Evolutionary conservation across 2,888 invertebrate genomes (phyloP).

Genomic region (Drosophila emarginata): DNA sequence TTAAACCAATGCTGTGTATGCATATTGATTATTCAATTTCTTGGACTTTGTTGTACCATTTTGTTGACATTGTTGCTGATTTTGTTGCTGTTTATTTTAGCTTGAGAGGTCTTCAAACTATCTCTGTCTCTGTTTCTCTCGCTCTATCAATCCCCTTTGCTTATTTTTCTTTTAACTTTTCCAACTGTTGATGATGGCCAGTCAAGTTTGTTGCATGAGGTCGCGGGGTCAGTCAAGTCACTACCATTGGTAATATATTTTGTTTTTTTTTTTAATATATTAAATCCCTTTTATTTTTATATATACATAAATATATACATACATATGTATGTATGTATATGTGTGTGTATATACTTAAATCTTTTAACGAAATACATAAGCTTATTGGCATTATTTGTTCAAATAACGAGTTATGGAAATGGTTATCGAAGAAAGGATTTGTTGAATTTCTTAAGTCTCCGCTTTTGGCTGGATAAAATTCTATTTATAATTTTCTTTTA

Average conservation of each 20-base stretch:
- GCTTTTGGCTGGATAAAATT: too few relatives aligned
- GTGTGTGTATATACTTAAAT: too few relatives aligned
- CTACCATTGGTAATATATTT: background rate
- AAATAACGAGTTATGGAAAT: too few relatives aligned
- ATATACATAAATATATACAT: too few relatives aligned
- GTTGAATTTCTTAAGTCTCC: too few relatives aligned
- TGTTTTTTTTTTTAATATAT: background rate
- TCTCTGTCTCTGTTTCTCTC: background rate
- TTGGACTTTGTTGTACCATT: constrained; percentile 33
- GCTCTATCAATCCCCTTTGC: background rate
- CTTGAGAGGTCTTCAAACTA: constrained; percentile 2
- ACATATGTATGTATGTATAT: too few relatives aligned
- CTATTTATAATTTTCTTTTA: too few relatives aligned
- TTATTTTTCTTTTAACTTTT: constrained; percentile 9
- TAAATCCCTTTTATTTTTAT: background rate
- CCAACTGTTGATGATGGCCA: constrained; percentile 28
- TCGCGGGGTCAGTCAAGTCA: background rate
- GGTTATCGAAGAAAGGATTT: too few relatives aligned
- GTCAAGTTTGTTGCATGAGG: background rate
- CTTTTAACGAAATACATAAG: too few relatives aligned
- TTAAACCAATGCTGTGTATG: background rate
- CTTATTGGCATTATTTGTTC: background rate
- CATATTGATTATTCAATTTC: constrained; percentile 70
- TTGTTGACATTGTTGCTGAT: constrained; percentile 58
- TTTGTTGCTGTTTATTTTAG: constrained; percentile 30